Conservation (phyloP, 2,113 vertebrate genomes). For the Albula goreensis region DNA sequence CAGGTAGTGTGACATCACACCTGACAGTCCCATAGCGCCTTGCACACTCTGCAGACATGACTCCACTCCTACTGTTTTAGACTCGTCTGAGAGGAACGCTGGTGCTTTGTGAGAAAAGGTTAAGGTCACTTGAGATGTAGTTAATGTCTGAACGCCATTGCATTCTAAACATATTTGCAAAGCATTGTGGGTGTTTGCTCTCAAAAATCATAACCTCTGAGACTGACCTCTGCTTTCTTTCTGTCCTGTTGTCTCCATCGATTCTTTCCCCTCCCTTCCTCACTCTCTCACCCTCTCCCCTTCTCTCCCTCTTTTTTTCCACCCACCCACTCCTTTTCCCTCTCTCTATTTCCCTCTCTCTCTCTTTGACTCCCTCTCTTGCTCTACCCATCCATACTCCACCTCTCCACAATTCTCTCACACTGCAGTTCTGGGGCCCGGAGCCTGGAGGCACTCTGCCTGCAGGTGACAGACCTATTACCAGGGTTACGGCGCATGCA, state of each 20-base stretch:
- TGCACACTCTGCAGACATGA: not conserved
- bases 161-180: not conserved
- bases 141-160: not conserved
- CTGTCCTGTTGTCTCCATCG: not conserved
- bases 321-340: not conserved
- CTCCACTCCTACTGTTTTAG: not conserved
- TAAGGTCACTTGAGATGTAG: not conserved
- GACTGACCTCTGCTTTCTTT: not conserved
- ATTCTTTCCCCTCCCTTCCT: not conserved
- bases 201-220: not conserved
- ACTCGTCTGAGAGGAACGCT: not conserved
- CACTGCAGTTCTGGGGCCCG: constrained; percentile 71
- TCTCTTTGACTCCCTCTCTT: not conserved
- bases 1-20: constrained; percentile 64
- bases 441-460: constrained; percentile 88
- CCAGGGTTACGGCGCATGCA: constrained; percentile 85
- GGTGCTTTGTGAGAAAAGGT: not conserved
- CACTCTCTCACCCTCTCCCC: not conserved
- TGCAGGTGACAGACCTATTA: constrained; percentile 91
- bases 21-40: not conserved
- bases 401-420: not conserved
- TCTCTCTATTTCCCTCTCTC: not conserved
- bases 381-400: not conserved
- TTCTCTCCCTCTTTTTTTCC: not conserved
- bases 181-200: not conserved